Conservation (phyloP, 2,797 vertebrate species). For the Helicolenus hilgendorfi region DNA sequence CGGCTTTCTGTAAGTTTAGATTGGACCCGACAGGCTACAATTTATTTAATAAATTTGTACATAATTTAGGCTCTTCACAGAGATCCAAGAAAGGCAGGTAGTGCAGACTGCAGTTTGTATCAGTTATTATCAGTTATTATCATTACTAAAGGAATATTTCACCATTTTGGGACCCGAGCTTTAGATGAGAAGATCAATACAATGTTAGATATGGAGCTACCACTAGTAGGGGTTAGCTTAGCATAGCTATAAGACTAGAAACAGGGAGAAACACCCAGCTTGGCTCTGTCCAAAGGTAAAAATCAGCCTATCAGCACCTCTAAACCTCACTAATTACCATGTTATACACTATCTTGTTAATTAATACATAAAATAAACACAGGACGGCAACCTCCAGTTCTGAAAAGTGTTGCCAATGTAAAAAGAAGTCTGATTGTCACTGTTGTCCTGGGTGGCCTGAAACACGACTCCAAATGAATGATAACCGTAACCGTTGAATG, state of each 20-base stretch:
- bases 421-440: too few species aligned
- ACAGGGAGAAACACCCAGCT: neutral
- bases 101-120: slow-evolving; percentile 13
- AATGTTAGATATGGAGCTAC: neutral
- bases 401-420: too few species aligned
- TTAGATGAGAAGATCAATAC: neutral
- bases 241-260: neutral
- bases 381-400: too few species aligned
- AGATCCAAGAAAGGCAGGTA: slow-evolving; percentile 37
- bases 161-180: neutral
- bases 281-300: neutral
- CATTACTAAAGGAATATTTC: neutral
- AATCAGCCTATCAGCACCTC: neutral
- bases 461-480: too few species aligned
- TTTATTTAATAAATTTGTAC: slow-evolving; percentile 54
- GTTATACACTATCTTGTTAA: neutral
- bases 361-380: neutral
- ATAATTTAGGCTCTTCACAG: slow-evolving; percentile 59
- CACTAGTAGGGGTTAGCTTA: neutral
- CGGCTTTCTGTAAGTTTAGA: slow-evolving; percentile 50
- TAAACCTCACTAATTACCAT: neutral
- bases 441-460: too few species aligned
- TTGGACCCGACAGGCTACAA: slow-evolving; percentile 36
- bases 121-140: slow-evolving; percentile 12
- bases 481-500: too few species aligned